A percentile compares a stretch with the other conserved stretches of the same genome.
Conservation (phyloP, 2,797 vertebrate genomes). For the Sphenopsis melanotis region DNA sequence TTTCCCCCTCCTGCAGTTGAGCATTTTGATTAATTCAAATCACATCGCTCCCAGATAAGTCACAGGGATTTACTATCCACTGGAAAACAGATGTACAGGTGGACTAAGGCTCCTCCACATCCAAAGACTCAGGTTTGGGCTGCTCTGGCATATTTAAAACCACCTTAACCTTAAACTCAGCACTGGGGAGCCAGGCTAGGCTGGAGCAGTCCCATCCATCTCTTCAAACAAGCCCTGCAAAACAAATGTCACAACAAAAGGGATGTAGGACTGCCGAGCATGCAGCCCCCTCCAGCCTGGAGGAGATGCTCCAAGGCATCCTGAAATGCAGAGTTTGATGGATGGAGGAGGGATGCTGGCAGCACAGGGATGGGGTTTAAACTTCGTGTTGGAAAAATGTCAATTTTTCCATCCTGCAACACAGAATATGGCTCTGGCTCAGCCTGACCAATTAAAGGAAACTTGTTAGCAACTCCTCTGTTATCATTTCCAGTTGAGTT, state of each 20-base stretch:
- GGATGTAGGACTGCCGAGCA: rapidly evolving
- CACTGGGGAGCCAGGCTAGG: neutral
- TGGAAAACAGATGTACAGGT: neutral
- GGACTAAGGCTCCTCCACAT: neutral
- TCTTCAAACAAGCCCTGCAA: neutral
- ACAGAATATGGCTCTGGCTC: neutral
- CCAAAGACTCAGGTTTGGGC: neutral
- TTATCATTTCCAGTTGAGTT: neutral
- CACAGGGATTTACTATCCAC: neutral
- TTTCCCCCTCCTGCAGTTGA: neutral
- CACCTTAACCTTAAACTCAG: neutral
- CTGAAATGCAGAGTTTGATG: neutral
- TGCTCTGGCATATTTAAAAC: rapidly evolving
- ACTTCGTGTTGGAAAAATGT: rapidly evolving
- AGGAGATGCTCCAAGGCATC: neutral
- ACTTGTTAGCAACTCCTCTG: neutral
- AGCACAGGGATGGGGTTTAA: neutral
- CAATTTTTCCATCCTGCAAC: neutral
- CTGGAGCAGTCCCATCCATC: neutral
- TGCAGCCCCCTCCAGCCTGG: neutral
- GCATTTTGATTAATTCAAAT: conserved; percentile 62
- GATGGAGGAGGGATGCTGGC: neutral
- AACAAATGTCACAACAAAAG: neutral
- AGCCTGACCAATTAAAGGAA: neutral
- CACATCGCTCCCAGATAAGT: conserved; percentile 27